Base-by-base conservation (phyloP, 1,140 invertebrate genomes). In the Lethrus apterus region DNA sequence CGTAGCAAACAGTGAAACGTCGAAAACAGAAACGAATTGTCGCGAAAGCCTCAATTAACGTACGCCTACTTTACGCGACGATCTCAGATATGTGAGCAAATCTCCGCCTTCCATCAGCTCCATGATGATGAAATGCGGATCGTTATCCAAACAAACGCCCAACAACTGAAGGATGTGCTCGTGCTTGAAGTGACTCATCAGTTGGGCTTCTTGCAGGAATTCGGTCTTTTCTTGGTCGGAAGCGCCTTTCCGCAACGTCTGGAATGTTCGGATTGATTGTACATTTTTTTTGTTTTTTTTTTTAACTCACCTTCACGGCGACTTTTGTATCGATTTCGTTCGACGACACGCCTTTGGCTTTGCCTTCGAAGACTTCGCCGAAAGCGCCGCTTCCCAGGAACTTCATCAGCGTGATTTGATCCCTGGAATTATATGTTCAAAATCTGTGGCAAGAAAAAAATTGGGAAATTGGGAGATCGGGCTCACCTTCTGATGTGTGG, bases 101-200 rank as follows among this genome's bases (percentile, higher is more conserved):
- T 98, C 94, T 0, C 95, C 93, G 1, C 85, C 91, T 68, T 95
- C 87, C 96, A 99, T 98, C 5, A 98, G 73, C 68, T 99, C 95
- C 72, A 98, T 81, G 11, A 99, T 84, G 31, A 98, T 81, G 53
- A 92, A 90, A 53, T 91, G 87, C 8, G 90, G 84, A 60, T 96
- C 91, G 38, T 88, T 86, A 63, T 98, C 91, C 2, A 95, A 74
- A 65, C 93, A 97, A 2, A 98, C 89, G 0, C 94, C 95, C 2
- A 98, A 71, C 4, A 98, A 72, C 56, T 88, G 77, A 4, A 98
- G 69, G 23, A 98, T 98, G 63, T 98, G 91, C 26, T 93, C 85
- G 64, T 98, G 94, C 57, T 92, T 87, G 61, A 99, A 98, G 58
- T 94, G 91, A 47, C 89, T 93, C 95, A 98, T 98, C 23, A 98